phyloP scores from a whole-genome alignment of 2,113 vertebrate species.

The Falco punctatus region DNA sequence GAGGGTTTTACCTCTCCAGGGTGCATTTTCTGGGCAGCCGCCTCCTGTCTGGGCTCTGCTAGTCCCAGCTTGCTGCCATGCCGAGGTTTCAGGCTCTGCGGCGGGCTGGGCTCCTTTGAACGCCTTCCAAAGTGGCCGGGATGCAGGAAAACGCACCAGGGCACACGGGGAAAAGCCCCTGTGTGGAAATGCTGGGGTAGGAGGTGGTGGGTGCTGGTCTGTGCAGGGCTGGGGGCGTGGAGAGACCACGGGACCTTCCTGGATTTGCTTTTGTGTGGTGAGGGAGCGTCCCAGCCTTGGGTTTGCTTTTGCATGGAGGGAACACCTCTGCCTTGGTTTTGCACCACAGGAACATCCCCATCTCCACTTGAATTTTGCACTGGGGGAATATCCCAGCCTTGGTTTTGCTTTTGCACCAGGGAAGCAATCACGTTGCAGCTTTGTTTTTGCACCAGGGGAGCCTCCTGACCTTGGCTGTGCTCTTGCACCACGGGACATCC shows the following conservation, averaged over 20 bases:
- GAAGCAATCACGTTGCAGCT: background rate
- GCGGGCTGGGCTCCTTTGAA: background rate
- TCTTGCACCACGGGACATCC: no score
- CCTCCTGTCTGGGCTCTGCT: background rate
- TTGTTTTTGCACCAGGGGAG: background rate
- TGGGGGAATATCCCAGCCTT: background rate
- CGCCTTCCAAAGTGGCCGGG: background rate
- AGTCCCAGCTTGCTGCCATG: background rate
- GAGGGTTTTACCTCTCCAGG: constrained; percentile 20
- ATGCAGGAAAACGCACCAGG: background rate
- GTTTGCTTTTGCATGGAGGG: background rate
- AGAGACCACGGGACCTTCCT: background rate
- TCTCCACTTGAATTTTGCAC: fast-evolving
- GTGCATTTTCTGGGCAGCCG: background rate
- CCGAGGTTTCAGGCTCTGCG: background rate
- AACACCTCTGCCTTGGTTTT: background rate
- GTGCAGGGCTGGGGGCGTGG: no score
- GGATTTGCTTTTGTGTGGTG: background rate
- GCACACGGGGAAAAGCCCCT: background rate
- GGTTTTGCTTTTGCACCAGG: background rate
- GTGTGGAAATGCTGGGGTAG: fast-evolving
- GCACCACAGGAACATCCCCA: background rate
- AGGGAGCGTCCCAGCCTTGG: background rate
- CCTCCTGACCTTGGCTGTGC: no score
- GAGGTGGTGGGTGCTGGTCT: background rate